Conservation (phyloP, 2,113 vertebrate species). For the Candoia aspera region DNA sequence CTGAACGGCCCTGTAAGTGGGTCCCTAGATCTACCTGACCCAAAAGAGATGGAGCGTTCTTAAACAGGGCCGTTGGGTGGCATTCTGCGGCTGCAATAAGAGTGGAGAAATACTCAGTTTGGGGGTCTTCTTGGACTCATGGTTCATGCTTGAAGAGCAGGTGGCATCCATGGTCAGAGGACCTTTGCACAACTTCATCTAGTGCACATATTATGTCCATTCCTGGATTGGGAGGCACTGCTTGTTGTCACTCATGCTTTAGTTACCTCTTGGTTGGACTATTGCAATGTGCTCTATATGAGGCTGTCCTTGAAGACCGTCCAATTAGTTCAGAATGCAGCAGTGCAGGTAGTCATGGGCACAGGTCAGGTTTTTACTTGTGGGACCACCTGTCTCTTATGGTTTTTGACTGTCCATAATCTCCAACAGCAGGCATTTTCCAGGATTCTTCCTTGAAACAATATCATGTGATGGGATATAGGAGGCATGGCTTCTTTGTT, state of each 20-base stretch:
- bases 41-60: too few relatives aligned
- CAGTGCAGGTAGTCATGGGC: background rate
- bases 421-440: background rate
- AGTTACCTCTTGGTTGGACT: background rate
- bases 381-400: background rate
- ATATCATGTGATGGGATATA: background rate
- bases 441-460: background rate
- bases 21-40: too few relatives aligned
- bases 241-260: too few relatives aligned
- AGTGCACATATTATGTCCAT: background rate
- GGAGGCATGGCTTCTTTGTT: background rate
- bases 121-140: background rate
- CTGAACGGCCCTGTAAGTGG: too few relatives aligned
- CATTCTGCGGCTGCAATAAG: too few relatives aligned
- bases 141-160: background rate
- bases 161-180: background rate
- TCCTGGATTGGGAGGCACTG: too few relatives aligned
- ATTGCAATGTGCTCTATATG: background rate
- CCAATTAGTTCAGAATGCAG: background rate
- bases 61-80: too few relatives aligned
- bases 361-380: background rate
- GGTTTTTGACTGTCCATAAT: background rate
- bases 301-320: background rate
- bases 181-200: background rate
- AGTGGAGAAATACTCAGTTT: too few relatives aligned